Base-by-base conservation (phyloP, 2,888 invertebrate genomes). In the Netelia inedita region DNA sequence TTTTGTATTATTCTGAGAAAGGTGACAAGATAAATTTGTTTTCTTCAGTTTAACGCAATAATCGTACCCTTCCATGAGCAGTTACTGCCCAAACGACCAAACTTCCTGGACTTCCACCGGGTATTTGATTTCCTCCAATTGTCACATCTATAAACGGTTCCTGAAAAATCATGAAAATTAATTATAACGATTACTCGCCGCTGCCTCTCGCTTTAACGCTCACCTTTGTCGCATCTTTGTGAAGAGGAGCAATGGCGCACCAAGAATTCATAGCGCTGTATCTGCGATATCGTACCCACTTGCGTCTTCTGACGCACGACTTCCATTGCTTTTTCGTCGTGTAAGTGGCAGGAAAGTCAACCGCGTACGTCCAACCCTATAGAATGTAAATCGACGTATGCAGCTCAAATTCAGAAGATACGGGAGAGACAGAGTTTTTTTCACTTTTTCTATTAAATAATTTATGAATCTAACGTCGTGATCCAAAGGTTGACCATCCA, bases 81-180 rank as follows among this genome's bases (percentile, higher is more conserved):
- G 98, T 98, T 74, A 98, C 97, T 10, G 98, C 97, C 98, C 98
- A 99, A 9, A 99, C 98, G 83, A 97, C 94, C 89, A 98, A 95
- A 55, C 96, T 96, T 28, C 98, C 98, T 16, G 96, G 94, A 84
- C 96, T 95, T 23, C 97, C 97, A 91, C 97, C 97, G 71, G 97
- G 96, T 87, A 98, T 95, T 91, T 96, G 96, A 91, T 96, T 96
- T 35, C 98, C 98, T 50, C 98, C 98, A 88, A 98, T 96, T 83
- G 97, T 95, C 66, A 98, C 96, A 94, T 98, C 98, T 91, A 98
- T 98, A 91, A 99, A 98, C 3, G 98, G 98, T 93, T 98, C 98
- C 95, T 97, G 87, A 84, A 94, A 94, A 82, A 85, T 87, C 83
- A 69, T 81, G 55, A 55, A 68, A 43, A 79, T 28, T 73, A 59